Percentiles rank a stretch among this genome's conserved stretches.
Evolutionary conservation across 2,888 invertebrate genomes (phyloP).

Genomic region (Trichacis sp.): DNA sequence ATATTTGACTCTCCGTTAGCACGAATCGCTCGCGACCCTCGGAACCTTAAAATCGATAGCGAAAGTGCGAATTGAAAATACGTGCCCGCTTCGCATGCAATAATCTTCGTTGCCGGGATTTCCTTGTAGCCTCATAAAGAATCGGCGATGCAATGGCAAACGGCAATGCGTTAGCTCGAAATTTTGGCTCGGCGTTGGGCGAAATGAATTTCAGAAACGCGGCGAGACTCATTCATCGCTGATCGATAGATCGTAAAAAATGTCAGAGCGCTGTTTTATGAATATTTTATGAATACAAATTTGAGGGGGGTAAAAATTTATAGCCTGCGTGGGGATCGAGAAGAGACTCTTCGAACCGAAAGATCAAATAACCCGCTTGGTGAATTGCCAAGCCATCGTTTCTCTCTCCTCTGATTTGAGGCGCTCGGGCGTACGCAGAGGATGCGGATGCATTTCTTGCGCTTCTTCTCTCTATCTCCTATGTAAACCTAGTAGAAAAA

Average conservation of each 20-base stretch:
- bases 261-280: slow-evolving; percentile 25
- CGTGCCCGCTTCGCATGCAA: too few species aligned
- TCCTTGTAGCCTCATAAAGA: too few species aligned
- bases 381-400: slow-evolving; percentile 48
- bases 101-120: too few species aligned
- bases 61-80: too few species aligned
- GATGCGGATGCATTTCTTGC: slow-evolving; percentile 31
- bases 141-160: too few species aligned
- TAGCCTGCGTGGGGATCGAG: slow-evolving; percentile 32
- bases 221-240: not conserved
- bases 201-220: slow-evolving; percentile 1
- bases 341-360: slow-evolving; percentile 37
- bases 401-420: slow-evolving; percentile 27
- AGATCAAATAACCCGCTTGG: slow-evolving; percentile 56
- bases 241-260: slow-evolving; percentile 22
- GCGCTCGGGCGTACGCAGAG: slow-evolving; percentile 36
- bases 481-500: slow-evolving; percentile 36
- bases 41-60: too few species aligned
- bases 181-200: not conserved
- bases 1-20: too few species aligned
- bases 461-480: slow-evolving; percentile 32
- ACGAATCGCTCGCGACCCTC: too few species aligned
- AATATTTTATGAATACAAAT: slow-evolving; percentile 17
- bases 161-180: not conserved
- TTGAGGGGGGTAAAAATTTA: slow-evolving; percentile 7